Evolutionary conservation across 2,888 invertebrate genomes (phyloP), one percentile per base, ranked within the genome.

Genomic region (Drosophila pseudotakahashii): DNA sequence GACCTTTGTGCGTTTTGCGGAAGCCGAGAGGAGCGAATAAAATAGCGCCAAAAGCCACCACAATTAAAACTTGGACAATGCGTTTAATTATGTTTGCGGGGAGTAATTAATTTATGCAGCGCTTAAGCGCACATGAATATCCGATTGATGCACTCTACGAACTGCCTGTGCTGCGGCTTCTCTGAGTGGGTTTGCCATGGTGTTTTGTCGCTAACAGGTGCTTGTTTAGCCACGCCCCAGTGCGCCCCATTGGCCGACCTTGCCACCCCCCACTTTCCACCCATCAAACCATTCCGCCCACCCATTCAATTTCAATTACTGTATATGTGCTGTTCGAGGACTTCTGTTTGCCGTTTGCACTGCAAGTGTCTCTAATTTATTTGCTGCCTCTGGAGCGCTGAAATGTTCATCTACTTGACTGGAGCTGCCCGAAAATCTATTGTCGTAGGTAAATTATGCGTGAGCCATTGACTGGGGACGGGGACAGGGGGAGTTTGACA

Each of bases 371-470:
- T 75, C 63, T 63, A 57, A 66, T 75, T 75, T 70, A 75, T 70
- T 64, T 70, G 36, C 51, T 32, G 26, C n/a, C 30, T n/a, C 45
- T 44, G 37, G 47, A 26, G 26, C 37, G 41, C 72, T 53, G 50
- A 58, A 63, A 72, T 73, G 45, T 74, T 73, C 54, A 67, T 74
- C 54, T 59, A 68, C 72, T 57, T 37, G 37, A 73, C 41, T 73
- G 42, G 63, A 70, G 70, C 53, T 62, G 48, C 45, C 70, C 52
- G 53, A 62, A 72, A 73, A 53, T 58, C 68, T 47, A 74, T 73
- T 74, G 73, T 73, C 54, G 68, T 45, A 51, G 74, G 59, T 67
- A 73, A 73, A 67, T 73, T 73, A 67, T 60, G 73, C 75, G 54
- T 73, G 45, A 39, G 64, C 54, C 73, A 55, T 63, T 63, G 64